phyloP scores from a whole-genome alignment of 1,140 invertebrate genomes.

The Subanguina moxae region DNA sequence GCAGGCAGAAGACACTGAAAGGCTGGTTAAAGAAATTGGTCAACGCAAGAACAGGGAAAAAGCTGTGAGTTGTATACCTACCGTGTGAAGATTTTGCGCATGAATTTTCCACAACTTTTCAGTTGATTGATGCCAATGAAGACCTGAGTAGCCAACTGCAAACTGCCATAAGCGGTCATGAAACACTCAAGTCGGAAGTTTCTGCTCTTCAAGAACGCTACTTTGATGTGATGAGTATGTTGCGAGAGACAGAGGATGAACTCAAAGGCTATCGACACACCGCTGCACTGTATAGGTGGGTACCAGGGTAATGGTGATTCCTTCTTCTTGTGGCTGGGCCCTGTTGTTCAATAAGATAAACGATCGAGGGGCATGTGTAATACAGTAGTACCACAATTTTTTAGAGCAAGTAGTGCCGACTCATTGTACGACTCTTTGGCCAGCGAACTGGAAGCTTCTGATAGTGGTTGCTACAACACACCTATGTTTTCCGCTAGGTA shows the following conservation, averaged over 20 bases:
- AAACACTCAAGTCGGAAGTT: constrained; percentile 37
- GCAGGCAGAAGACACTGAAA: constrained; percentile 42
- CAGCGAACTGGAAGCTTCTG: constrained; percentile 49
- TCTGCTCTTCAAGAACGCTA: constrained; percentile 45
- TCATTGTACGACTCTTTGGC: constrained; percentile 54
- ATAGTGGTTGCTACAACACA: constrained; percentile 47
- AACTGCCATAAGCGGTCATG: constrained; percentile 33
- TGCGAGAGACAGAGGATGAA: constrained; percentile 53
- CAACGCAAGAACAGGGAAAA: constrained; percentile 38
- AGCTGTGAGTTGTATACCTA: constrained; percentile 15
- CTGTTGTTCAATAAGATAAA: too few relatives aligned
- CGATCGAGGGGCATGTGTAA: too few relatives aligned
- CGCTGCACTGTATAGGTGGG: background rate
- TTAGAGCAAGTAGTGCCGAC: constrained; percentile 33
- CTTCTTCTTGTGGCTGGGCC: too few relatives aligned
- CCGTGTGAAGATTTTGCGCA: too few relatives aligned
- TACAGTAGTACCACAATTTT: constrained; percentile 13
- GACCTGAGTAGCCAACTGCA: constrained; percentile 39
- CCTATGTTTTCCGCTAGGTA: constrained; percentile 42
- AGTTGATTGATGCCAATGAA: constrained; percentile 41
- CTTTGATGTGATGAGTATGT: constrained; percentile 45
- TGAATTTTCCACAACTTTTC: constrained; percentile 14
- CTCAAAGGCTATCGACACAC: constrained; percentile 28
- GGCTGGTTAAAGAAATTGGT: constrained; percentile 39
- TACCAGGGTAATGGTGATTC: too few relatives aligned